These are phyloP conservation scores for Caenorhabditis afra DNA, from an alignment of 2,888 invertebrate genomes.

Conservation along the genomic window DNA sequence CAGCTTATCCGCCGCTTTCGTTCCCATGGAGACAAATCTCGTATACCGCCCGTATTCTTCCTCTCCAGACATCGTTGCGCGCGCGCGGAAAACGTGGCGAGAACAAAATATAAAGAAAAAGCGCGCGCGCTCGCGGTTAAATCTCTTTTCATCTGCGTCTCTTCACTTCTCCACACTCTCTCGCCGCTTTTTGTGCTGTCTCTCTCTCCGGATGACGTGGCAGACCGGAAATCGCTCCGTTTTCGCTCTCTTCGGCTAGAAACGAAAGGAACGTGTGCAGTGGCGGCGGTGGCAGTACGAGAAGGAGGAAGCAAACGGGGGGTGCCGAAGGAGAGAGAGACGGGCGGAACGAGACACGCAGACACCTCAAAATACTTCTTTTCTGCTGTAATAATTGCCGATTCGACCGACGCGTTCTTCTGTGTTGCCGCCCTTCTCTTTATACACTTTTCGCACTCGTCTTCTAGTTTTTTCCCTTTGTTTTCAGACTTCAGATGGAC, in stretches of 20 bases:
- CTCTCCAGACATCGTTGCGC: too few species aligned
- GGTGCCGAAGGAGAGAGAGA: background rate
- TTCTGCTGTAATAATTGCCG: conserved; percentile 47
- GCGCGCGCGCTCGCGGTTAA: too few species aligned
- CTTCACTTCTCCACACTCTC: background rate
- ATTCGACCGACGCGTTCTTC: conserved; percentile 19
- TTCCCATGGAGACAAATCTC: background rate
- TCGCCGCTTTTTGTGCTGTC: background rate
- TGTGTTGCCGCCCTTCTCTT: conserved; percentile 3
- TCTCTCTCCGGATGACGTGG: background rate
- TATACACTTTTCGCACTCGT: background rate
- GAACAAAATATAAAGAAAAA: too few species aligned
- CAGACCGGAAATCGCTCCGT: conserved; percentile 36
- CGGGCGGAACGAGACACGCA: background rate
- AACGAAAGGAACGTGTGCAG: conserved; percentile 28
- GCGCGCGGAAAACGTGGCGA: too few species aligned
- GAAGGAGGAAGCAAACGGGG: too few species aligned
- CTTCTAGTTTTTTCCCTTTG: too few species aligned
- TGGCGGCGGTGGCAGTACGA: background rate
- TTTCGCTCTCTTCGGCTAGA: conserved; percentile 9
- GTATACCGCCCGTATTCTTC: too few species aligned
- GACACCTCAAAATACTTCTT: background rate
- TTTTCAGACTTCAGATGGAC: conserved; percentile 50
- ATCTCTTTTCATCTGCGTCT: background rate
- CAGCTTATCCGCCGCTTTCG: background rate